Evolutionary conservation across 2,888 invertebrate genomes (phyloP), one percentile per base, ranked within the genome.

Genomic region (Hemithea aestivaria): DNA sequence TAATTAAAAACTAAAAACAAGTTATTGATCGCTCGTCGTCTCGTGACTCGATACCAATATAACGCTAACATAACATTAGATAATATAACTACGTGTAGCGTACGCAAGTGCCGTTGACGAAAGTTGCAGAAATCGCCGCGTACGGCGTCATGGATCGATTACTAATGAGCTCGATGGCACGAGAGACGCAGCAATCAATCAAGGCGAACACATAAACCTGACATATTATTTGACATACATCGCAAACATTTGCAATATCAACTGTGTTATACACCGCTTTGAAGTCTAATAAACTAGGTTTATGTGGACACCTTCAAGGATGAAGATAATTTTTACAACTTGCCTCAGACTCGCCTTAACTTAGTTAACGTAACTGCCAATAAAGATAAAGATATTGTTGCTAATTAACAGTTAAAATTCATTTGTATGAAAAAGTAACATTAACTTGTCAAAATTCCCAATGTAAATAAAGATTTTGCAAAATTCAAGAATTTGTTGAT

Each of bases 191-290:
- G 63, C 62, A 52, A 78, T 81, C 81, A 57, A 74, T 81, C 73
- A 70, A 56, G 55, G 52, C 69, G 71, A 73, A 68, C 72, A 73
- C 64, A 74, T 62, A 73, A 69, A 59, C 61, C 53, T 56, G 74
- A 71, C 74, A 64, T 51, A 73, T 68, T 79, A 77, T 77, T 81
- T 80, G 66, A 66, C 54, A 61, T 63, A 62, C 51, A 56, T 53
- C 47, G 51, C 46, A 56, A 71, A 74, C 68, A 63, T 73, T 71
- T 58, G 55, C 55, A 44, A 27, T 45, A 42, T 51, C 41, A 56
- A 56, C 52, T 48, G 38, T 38, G 20, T 22, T 36, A 41, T 42
- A 20, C 35, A 24, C 34, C 49, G 45, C 52, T 56, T 45, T 49
- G 30, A 49, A 46, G 42, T 40, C 37, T 28, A 35, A 30, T 31